A percentile compares a stretch with the other conserved stretches of the same genome.
phyloP scores from a whole-genome alignment of 2,888 invertebrate genomes.

The Lochmaea crataegi region DNA sequence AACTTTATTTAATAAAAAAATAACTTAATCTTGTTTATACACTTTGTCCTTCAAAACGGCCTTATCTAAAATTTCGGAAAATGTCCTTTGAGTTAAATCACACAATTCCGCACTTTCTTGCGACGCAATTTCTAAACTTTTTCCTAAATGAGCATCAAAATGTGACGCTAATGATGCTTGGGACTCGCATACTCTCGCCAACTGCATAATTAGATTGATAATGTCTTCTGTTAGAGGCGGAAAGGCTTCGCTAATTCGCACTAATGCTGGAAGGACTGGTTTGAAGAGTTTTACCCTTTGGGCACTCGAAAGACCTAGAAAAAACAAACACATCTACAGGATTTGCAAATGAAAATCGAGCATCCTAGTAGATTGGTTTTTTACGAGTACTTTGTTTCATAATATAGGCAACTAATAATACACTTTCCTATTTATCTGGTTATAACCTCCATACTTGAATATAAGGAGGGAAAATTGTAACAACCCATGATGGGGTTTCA shows the following conservation, averaged over 20 bases:
- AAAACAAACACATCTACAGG: neutral
- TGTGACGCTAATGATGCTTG: slow-evolving; percentile 77
- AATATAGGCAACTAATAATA: too few relatives aligned
- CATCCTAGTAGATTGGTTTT: too few relatives aligned
- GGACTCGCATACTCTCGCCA: slow-evolving; percentile 87
- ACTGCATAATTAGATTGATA: slow-evolving; percentile 83
- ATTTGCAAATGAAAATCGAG: too few relatives aligned
- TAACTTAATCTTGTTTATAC: slow-evolving; percentile 65
- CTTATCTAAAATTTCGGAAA: slow-evolving; percentile 72
- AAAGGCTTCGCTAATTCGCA: slow-evolving; percentile 90
- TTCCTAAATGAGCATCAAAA: slow-evolving; percentile 61
- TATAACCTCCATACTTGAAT: too few relatives aligned
- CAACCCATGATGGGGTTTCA: too few relatives aligned
- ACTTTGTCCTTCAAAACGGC: slow-evolving; percentile 75
- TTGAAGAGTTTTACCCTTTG: slow-evolving; percentile 85
- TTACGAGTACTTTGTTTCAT: too few relatives aligned
- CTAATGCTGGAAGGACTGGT: slow-evolving; percentile 86
- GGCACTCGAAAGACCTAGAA: slow-evolving; percentile 79
- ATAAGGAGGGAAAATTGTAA: too few relatives aligned
- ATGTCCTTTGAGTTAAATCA: slow-evolving; percentile 67
- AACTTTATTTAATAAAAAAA: neutral
- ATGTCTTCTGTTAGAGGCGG: slow-evolving; percentile 93
- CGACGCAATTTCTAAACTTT: slow-evolving; percentile 59
- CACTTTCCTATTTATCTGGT: too few relatives aligned
- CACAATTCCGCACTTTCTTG: slow-evolving; percentile 62